These are phyloP conservation scores for Drosophila picticornis DNA, from an alignment of 2,888 invertebrate genomes.

Conservation along the genomic window DNA sequence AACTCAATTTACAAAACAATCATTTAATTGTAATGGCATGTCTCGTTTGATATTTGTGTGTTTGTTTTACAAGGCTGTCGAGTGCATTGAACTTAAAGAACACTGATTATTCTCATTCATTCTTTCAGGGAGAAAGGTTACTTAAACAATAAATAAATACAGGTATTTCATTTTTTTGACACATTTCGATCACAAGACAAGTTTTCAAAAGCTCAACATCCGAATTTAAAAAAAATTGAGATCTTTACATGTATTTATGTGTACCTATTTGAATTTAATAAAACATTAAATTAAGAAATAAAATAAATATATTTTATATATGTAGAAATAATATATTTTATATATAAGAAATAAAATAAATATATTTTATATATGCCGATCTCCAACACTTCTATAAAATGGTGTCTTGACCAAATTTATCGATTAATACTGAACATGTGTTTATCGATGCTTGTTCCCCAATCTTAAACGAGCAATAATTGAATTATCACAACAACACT, in stretches of 20 bases:
- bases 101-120: neutral
- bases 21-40: conserved; percentile 15
- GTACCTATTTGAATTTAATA: neutral
- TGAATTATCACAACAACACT: conserved; percentile 53
- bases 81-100: neutral
- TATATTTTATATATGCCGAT: neutral
- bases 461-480: conserved; percentile 54
- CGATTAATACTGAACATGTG: neutral
- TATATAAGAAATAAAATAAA: neutral
- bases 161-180: neutral
- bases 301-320: neutral
- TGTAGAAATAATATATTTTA: neutral
- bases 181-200: too few species aligned
- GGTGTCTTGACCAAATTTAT: neutral
- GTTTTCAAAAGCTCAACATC: too few species aligned
- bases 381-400: neutral
- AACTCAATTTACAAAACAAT: conserved; percentile 12
- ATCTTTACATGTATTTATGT: neutral
- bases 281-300: neutral
- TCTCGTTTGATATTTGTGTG: neutral
- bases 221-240: neutral
- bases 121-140: neutral
- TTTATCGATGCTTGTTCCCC: conserved; percentile 3
- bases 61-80: neutral
- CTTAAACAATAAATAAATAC: neutral